Base-by-base conservation (phyloP, 1,140 invertebrate genomes). In the Mercenaria mercenaria region DNA sequence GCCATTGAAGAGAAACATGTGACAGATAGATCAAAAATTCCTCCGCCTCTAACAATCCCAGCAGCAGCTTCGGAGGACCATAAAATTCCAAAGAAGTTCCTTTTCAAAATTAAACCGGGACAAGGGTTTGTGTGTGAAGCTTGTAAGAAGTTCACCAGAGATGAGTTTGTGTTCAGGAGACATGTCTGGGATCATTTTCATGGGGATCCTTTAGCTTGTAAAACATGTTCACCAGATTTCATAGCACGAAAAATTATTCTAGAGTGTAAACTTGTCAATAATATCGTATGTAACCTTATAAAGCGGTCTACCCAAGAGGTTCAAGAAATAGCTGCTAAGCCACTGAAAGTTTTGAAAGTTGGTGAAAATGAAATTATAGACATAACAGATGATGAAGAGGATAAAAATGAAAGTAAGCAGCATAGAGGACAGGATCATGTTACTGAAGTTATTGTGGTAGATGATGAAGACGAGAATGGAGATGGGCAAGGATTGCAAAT, bases 121-220 rank as follows among this genome's bases (percentile, higher is more conserved):
- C 80, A 74, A 43, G 88, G 88, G 0, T 83, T 83, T 82, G 69
- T 89, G 18, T 89, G 88, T 89, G 88, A 89, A 83, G 47, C 52
- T 20, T 89, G 88, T 50, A 89, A 89, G 37, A 89, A 89, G 26
- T 89, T 76, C 69, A 83, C 88, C 18, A 89, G 74, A 59, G 88
- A 89, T 32, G 88, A 89, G 56, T 64, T 32, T 47, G 52, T 77
- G 13, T 89, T 89, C 59, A 74, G 81, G 41, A 83, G 52, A 74
- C 88, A 89, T 84, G 67, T 89, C 8, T 89, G 88, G 88, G 88
- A 77, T 11, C 88, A 89, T 77, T 83, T 83, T 82, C 88, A 89
- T 50, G 37, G 41, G 23, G 10, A 37, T 20, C 47, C 41, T 11
- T 39, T 34, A 59, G 79, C 50, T 56, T 89, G 87, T 37, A 77